Conservation (phyloP, 2,888 invertebrate species). For the Horisme vitalbata region DNA sequence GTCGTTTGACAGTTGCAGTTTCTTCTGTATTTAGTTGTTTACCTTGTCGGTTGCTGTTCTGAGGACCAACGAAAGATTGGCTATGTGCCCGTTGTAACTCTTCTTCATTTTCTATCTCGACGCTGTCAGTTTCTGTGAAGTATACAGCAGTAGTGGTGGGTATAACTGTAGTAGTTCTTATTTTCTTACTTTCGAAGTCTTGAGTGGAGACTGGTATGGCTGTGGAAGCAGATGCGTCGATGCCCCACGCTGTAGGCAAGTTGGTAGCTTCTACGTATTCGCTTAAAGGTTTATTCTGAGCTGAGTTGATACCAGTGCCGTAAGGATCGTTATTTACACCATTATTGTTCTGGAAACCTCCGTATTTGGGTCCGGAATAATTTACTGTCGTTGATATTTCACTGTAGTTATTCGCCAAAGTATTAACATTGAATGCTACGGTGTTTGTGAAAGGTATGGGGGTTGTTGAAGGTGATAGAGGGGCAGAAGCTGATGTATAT, state of each 20-base stretch:
- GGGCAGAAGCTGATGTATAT: slow-evolving; percentile 65
- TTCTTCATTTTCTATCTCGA: slow-evolving; percentile 82
- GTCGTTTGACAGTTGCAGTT: slow-evolving; percentile 53
- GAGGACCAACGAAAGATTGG: slow-evolving; percentile 85
- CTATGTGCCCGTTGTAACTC: slow-evolving; percentile 87
- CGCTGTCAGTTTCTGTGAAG: slow-evolving; percentile 68
- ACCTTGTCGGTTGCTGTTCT: slow-evolving; percentile 73
- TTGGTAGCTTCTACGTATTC: slow-evolving; percentile 74
- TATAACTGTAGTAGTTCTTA: slow-evolving; percentile 52
- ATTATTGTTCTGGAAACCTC: slow-evolving; percentile 71
- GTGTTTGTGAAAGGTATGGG: slow-evolving; percentile 72
- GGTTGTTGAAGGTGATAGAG: slow-evolving; percentile 49
- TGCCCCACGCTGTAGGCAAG: slow-evolving; percentile 72
- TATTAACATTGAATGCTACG: slow-evolving; percentile 57
- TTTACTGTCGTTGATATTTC: slow-evolving; percentile 59
- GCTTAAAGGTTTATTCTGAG: slow-evolving; percentile 70
- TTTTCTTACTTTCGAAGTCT: slow-evolving; percentile 70
- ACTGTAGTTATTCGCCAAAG: slow-evolving; percentile 46
- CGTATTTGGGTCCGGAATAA: slow-evolving; percentile 59
- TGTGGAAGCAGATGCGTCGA: slow-evolving; percentile 59
- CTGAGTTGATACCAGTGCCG: slow-evolving; percentile 66
- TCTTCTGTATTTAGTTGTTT: slow-evolving; percentile 62
- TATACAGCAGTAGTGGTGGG: slow-evolving; percentile 62
- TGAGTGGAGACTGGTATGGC: slow-evolving; percentile 52
- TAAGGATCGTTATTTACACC: slow-evolving; percentile 66